Evolutionary conservation across 2,888 invertebrate genomes (phyloP), one percentile per base, ranked within the genome.

Genomic region (Oscheius sp.): DNA sequence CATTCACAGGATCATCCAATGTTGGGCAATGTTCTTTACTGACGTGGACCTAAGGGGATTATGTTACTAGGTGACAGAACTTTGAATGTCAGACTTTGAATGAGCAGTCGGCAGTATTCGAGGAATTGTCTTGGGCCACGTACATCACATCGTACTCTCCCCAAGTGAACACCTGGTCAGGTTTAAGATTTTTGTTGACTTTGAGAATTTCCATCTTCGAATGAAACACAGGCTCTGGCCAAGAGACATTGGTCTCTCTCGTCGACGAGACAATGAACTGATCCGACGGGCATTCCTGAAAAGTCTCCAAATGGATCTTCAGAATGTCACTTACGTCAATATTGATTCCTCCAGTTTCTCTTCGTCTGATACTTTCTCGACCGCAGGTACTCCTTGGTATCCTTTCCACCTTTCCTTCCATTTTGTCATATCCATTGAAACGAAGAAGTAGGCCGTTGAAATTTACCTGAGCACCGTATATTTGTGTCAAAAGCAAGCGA

Each of bases 11-110:
- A 89, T 96, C 95, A 25, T 93, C 91, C 80, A 95, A 90, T 77
- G 93, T 92, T 27, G 95, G 95, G 88, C 97, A 97, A 90, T 96
- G 95, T 89, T 96, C 95, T 80, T 94, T 94, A 93, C 88, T 29
- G 1, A 88, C 82, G 59, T 87, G 84, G 23, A 89, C 75, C 78
- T 84, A 25, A 46, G 73, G 53, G 6, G 16, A 13, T n/a, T 13
- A 41, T 35, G 3, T 58, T 5, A 29, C 16, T 1, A n/a, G 27
- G 5, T 9, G 41, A 35, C 12, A 12, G 16, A 27, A 56, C n/a
- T n/a, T n/a, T 49, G 49, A 49, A n/a, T 18, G 35, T 27, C 13
- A 49, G 18, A 84, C 84, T 76, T 84, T 86, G 81, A 88, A 88
- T 25, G 72, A 76, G 76, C 88, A 88, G n/a, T 83, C 75, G 9